phyloP scores from a whole-genome alignment of 2,113 vertebrate genomes.

The Potamarius usumacintae region DNA sequence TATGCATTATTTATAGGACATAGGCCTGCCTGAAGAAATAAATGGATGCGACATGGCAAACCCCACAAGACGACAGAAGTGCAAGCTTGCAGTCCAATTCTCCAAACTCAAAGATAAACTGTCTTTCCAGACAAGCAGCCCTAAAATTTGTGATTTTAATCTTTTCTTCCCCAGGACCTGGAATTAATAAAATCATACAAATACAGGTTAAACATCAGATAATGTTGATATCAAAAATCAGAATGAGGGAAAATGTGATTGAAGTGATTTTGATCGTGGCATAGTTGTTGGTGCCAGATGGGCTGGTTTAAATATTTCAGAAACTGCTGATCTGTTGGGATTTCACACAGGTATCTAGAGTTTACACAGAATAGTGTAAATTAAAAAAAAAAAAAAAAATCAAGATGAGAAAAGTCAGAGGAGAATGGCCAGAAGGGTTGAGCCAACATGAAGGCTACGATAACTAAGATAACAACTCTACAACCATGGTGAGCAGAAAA shows the following conservation, averaged over 20 bases:
- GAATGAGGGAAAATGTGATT: neutral
- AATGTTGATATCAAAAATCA: neutral
- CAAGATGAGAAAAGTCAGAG: neutral
- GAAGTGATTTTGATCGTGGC: neutral
- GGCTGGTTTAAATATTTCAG: neutral
- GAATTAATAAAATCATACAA: neutral
- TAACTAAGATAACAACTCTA: neutral
- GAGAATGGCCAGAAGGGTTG: neutral
- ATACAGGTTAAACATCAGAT: neutral
- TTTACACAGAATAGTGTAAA: neutral
- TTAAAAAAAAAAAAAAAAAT: neutral
- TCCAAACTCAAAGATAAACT: slow-evolving; percentile 19
- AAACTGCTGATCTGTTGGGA: neutral
- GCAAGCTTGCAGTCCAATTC: slow-evolving; percentile 21
- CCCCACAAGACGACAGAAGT: slow-evolving; percentile 35
- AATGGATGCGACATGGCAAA: slow-evolving; percentile 49
- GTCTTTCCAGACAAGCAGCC: neutral
- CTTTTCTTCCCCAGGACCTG: neutral
- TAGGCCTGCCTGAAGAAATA: slow-evolving; percentile 42
- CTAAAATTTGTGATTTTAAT: neutral
- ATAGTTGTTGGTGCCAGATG: neutral
- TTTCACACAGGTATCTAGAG: neutral
- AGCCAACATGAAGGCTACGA: neutral
- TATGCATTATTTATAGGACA: slow-evolving; percentile 55
- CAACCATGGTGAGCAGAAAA: neutral